Evolutionary conservation across 1,140 invertebrate species (phyloP), one percentile per base, ranked within the genome.

Genomic region (Drosophila burlai): DNA sequence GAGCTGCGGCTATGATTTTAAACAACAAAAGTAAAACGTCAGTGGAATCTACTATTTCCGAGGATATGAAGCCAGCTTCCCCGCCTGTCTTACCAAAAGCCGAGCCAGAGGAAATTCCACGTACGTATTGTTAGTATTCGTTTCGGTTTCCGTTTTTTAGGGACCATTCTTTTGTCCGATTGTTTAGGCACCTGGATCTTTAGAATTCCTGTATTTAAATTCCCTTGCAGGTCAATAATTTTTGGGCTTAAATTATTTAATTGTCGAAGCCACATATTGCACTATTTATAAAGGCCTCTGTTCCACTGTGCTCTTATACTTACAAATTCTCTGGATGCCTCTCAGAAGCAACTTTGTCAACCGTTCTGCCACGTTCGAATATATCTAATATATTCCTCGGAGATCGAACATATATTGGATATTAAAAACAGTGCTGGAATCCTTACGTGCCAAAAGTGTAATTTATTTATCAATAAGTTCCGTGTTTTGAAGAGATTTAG

Each of bases 1-100:
- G 93, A 40, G 59, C 66, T 38, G 75, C 52, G 8, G 81, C 68
- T 40, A 69, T 65, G 43, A 62, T 83, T 13, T 69, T 83, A 31
- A 83, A 83, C 58, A 83, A 83, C 54, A 69, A 52, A 45, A 43
- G 10, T 38, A 54, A 62, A 75, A 21, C 45, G 3, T 18, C n/a
- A 6, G 7, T 38, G 5, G 74, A 77, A 7, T 31, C 26, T 5
- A 57, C 11, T 26, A 38, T 11, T 24, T 36, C 18, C 26, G 49
- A 60, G 4, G 24, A 46, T n/a, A 16, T 40, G 1, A 54, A 76
- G 42, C 36, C 67, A n/a, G 24, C 55, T 24, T 38, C 74, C 16
- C 42, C 74, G 6, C 42, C 62, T 10, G 29, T n/a, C 29, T 42
- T 46, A 36, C 18, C 21, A 36, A 71, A 47, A 40, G 13, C 38